phyloP scores from a whole-genome alignment of 2,888 invertebrate genomes.

The Dugesia japonica region DNA sequence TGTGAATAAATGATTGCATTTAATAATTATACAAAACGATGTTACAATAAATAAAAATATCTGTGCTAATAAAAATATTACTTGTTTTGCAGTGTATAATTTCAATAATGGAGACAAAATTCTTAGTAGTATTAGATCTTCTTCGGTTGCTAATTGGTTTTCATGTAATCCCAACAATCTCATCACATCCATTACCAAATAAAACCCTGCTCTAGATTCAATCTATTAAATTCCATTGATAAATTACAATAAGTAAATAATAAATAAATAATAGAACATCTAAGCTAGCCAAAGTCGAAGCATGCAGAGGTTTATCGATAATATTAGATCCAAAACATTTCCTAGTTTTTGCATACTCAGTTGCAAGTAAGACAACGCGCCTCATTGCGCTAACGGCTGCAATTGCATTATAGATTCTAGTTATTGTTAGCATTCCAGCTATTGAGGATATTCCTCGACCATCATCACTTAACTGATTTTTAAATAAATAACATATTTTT shows the following conservation, averaged over 20 bases:
- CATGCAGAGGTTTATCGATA: conserved; percentile 50
- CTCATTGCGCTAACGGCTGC: conserved; percentile 49
- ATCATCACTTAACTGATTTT: conserved; percentile 48
- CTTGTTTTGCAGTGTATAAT: conserved; percentile 52
- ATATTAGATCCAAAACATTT: conserved; percentile 50
- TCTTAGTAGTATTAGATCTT: conserved; percentile 49
- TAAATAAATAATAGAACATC: conserved; percentile 42
- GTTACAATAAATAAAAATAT: no score
- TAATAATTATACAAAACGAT: no score
- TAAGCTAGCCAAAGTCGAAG: conserved; percentile 50
- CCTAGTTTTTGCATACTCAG: conserved; percentile 48
- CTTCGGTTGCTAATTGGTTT: conserved; percentile 41
- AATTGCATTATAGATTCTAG: conserved; percentile 51
- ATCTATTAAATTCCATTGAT: conserved; percentile 38
- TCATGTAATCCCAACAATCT: conserved; percentile 49
- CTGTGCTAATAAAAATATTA: no score
- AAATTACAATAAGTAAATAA: neutral
- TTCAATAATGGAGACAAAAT: conserved; percentile 52
- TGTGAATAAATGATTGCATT: no score
- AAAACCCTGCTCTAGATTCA: conserved; percentile 49
- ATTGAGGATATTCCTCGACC: conserved; percentile 52
- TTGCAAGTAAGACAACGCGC: conserved; percentile 44
- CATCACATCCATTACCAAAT: conserved; percentile 50
- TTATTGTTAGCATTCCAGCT: conserved; percentile 51
- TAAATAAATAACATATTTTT: no score